Conservation (phyloP, 23 tunicate genomes). For the Ascidia mentula region DNA sequence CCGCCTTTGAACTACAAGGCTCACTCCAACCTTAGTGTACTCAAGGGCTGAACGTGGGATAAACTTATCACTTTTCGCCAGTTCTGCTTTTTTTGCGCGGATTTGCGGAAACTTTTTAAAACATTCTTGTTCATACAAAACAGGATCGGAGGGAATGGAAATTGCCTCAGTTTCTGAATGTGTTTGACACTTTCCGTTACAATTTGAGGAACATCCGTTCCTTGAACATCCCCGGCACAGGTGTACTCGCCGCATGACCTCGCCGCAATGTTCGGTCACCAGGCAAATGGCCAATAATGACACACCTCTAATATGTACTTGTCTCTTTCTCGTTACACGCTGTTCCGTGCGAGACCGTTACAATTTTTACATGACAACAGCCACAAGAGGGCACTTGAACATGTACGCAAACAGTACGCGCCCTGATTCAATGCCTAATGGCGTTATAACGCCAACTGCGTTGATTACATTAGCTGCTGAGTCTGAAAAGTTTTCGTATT, state of each 20-base stretch:
- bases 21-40: not conserved
- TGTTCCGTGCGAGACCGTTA: not conserved
- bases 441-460: too few relatives aligned
- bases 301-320: not conserved
- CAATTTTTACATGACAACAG: not conserved
- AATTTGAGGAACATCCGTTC: not conserved
- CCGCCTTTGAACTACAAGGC: not conserved
- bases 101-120: too few relatives aligned
- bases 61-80: not conserved
- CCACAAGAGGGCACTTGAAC: not conserved
- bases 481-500: too few relatives aligned
- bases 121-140: too few relatives aligned
- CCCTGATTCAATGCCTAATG: too few relatives aligned
- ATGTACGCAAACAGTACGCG: not conserved
- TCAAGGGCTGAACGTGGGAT: not conserved
- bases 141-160: too few relatives aligned
- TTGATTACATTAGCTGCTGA: too few relatives aligned
- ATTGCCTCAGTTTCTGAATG: too few relatives aligned
- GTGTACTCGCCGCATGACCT: not conserved
- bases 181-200: slow-evolving; percentile 4
- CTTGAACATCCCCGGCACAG: not conserved
- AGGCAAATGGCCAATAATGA: not conserved
- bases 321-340: not conserved
- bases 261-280: not conserved
- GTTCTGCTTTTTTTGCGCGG: too few relatives aligned